Evolutionary conservation across 2,797 vertebrate genomes (phyloP), one percentile per base, ranked within the genome.

Genomic region (Cossypha polioptera): DNA sequence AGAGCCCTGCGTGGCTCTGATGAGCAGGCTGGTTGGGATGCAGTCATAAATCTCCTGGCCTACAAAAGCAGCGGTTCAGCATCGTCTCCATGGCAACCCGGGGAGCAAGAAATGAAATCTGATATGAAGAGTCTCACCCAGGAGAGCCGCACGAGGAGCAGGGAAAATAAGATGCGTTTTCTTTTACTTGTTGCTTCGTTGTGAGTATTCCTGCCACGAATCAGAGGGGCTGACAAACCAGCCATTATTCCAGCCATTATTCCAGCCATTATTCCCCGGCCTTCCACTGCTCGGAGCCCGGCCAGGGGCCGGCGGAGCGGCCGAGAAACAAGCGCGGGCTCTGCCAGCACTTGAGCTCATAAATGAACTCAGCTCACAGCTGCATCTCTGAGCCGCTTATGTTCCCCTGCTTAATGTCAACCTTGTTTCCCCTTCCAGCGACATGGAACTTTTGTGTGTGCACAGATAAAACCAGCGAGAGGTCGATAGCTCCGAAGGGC

Each of bases 391-490:
- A 95, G 81, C 81, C 74, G 95, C 93, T 92, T 66, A 38, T 91
- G 87, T 92, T 93, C 86, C 93, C 84, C 95, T 97, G 94, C 89
- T 97, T 97, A 97, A 97, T 88, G 91, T 97, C 97, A 97, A 94
- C 93, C 97, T 95, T 97, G 94, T 97, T 98, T 97, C 97, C 92
- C 96, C 96, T 97, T 96, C 88, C 97, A 98, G 98, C 3, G 92
- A 96, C 97, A 97, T 45, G 98, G 98, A 97, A 92, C 94, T 92
- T 98, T 98, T 97, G 95, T 98, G 95, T 97, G 97, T 93, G 97
- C 68, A 76, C 95, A 98, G 96, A 98, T 98, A 97, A 98, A 97
- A 94, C 96, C 96, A 92, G 92, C 29, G 42, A 97, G 92, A 61
- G 91, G 90, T 93, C 86, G 24, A 68, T 48, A 86, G 96, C 86